Conservation (phyloP, 1,140 invertebrate genomes). For the Drosophila melanica region DNA sequence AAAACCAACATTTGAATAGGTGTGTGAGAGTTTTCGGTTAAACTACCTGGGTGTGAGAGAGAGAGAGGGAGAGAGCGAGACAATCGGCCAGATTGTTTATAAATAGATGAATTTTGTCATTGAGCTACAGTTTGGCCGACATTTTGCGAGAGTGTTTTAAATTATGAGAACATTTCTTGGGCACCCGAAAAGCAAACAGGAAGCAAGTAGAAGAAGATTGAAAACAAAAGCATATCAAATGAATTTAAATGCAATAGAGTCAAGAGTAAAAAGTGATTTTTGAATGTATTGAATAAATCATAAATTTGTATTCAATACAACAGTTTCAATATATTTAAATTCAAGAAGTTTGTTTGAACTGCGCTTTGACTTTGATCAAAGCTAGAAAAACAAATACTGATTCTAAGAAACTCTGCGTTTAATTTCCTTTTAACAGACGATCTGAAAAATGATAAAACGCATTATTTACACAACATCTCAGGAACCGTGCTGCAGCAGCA, state of each 20-base stretch:
- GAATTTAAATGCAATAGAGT: no score
- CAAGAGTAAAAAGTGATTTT: no score
- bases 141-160: conserved; percentile 36
- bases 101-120: conserved; percentile 70
- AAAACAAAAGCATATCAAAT: background rate
- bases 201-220: background rate
- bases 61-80: conserved; percentile 14
- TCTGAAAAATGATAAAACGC: conserved; percentile 11
- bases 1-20: conserved; percentile 39
- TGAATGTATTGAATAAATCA: background rate
- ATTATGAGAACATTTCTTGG: conserved; percentile 25
- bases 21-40: conserved; percentile 56
- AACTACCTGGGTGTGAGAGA: no score
- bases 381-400: conserved; percentile 10
- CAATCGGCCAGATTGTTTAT: conserved; percentile 56
- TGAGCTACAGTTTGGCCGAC: conserved; percentile 53
- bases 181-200: background rate
- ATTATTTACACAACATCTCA: conserved; percentile 39
- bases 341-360: background rate
- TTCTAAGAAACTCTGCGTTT: conserved; percentile 19
- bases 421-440: conserved; percentile 34
- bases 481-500: conserved; percentile 25
- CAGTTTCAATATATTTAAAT: background rate
- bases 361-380: conserved; percentile 19
- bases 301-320: background rate